Evolutionary conservation across 2,113 vertebrate species (phyloP).

Genomic region (Taurulus bubalis): DNA sequence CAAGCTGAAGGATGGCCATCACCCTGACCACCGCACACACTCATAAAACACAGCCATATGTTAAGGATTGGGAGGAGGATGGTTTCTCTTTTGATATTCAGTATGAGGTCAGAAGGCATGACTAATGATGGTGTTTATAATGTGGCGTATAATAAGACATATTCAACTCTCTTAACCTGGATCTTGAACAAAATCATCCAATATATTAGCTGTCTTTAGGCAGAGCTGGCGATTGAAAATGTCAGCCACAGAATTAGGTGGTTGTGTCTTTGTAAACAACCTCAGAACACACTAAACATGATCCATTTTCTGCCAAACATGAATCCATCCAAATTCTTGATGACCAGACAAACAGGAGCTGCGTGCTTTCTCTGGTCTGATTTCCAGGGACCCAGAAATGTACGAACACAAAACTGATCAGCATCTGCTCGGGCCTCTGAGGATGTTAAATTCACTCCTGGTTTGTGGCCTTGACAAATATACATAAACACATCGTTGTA

Average conservation of each 20-base stretch:
- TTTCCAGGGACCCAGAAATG: slow-evolving; percentile 40
- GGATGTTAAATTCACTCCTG: slow-evolving; percentile 21
- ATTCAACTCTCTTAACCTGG: slow-evolving; percentile 57
- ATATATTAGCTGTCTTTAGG: slow-evolving; percentile 51
- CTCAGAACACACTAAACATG: background rate
- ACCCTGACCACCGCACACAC: slow-evolving; percentile 61
- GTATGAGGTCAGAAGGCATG: slow-evolving; percentile 29
- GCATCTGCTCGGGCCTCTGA: slow-evolving; percentile 34
- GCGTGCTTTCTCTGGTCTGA: slow-evolving; percentile 8
- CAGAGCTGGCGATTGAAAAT: slow-evolving; percentile 31
- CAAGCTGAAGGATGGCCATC: slow-evolving; percentile 65
- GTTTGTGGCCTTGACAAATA: slow-evolving; percentile 32
- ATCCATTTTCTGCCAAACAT: slow-evolving; percentile 10
- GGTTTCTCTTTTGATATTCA: slow-evolving; percentile 54
- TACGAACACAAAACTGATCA: slow-evolving; percentile 40
- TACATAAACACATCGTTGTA: slow-evolving; percentile 12
- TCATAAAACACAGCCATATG: slow-evolving; percentile 73
- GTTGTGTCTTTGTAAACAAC: slow-evolving; percentile 2
- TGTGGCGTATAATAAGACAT: slow-evolving; percentile 58
- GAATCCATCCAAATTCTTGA: slow-evolving; percentile 18
- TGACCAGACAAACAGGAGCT: slow-evolving; percentile 54
- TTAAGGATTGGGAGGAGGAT: slow-evolving; percentile 52
- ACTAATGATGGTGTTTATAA: slow-evolving; percentile 62
- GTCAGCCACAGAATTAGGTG: background rate
- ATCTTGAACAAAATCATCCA: slow-evolving; percentile 60